A percentile compares a stretch with the other conserved stretches of the same genome.
These are phyloP conservation scores for Montipora capricornis DNA, from an alignment of 64 coral and sea anemone species.

Conservation along the genomic window DNA sequence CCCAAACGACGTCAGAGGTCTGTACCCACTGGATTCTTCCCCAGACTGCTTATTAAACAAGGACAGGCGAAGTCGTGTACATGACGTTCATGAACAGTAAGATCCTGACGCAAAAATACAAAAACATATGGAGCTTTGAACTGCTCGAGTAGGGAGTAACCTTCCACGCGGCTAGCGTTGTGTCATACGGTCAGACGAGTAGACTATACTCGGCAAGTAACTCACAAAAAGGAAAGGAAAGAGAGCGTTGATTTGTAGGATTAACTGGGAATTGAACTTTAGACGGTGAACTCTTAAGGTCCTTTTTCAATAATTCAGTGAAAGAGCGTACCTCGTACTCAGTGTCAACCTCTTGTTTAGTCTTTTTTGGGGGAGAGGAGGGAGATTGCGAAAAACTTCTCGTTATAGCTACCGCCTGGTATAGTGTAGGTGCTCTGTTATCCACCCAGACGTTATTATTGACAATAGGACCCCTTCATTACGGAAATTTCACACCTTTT, in stretches of 20 bases:
- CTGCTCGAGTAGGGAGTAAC: not conserved
- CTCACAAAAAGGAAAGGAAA: not conserved
- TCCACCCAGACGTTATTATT: too few relatives aligned
- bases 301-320: too few relatives aligned
- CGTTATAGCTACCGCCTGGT: too few relatives aligned
- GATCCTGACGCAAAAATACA: not conserved
- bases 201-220: not conserved
- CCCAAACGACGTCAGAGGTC: conserved; percentile 32
- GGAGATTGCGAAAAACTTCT: too few relatives aligned
- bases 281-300: too few relatives aligned
- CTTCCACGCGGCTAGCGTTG: not conserved
- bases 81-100: not conserved
- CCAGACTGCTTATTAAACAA: conserved; percentile 22
- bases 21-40: conserved; percentile 20
- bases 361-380: too few relatives aligned
- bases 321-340: too few relatives aligned
- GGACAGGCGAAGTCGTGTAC: not conserved
- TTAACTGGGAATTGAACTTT: not conserved
- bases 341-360: too few relatives aligned
- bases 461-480: too few relatives aligned
- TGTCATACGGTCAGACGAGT: not conserved
- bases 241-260: not conserved
- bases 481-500: too few relatives aligned
- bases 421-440: too few relatives aligned
- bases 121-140: not conserved